phyloP scores from a whole-genome alignment of 2,797 vertebrate species.

The Scleropages formosus region DNA sequence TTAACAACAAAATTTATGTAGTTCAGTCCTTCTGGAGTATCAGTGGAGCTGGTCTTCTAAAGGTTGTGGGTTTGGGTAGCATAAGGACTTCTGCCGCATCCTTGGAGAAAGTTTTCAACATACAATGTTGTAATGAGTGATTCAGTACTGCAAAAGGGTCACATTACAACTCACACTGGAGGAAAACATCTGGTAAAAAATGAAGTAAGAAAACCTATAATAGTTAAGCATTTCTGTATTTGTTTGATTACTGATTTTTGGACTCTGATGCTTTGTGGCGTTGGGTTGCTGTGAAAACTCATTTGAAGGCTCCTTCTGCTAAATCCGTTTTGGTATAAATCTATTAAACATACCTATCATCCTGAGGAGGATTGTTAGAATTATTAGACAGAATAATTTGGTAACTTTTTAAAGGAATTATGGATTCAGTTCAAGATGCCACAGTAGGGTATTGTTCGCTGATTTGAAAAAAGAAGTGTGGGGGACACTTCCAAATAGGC shows the following conservation, averaged over 20 bases:
- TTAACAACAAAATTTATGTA: no score
- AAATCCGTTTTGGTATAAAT: not conserved
- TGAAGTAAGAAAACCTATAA: no score
- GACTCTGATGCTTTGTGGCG: not conserved
- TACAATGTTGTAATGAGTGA: no score
- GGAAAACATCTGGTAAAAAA: no score
- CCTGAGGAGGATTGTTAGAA: slow-evolving; percentile 10
- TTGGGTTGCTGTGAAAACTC: not conserved
- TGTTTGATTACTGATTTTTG: not conserved
- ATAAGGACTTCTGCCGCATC: no score
- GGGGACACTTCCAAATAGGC: slow-evolving; percentile 13
- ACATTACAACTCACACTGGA: no score
- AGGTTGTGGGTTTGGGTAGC: no score
- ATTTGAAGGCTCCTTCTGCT: not conserved
- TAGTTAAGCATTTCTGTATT: no score
- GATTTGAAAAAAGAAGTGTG: not conserved
- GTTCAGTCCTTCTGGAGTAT: no score
- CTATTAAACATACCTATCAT: slow-evolving; percentile 6
- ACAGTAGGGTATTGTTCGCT: not conserved
- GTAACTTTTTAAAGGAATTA: slow-evolving; percentile 28
- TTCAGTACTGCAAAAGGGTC: no score
- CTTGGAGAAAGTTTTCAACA: no score
- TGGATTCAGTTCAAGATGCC: slow-evolving; percentile 29
- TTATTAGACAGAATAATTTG: slow-evolving; percentile 19
- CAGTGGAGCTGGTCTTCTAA: no score